These are phyloP conservation scores for Pseudomyrmex concolor DNA, from an alignment of 1,140 invertebrate genomes.

Conservation along the genomic window DNA sequence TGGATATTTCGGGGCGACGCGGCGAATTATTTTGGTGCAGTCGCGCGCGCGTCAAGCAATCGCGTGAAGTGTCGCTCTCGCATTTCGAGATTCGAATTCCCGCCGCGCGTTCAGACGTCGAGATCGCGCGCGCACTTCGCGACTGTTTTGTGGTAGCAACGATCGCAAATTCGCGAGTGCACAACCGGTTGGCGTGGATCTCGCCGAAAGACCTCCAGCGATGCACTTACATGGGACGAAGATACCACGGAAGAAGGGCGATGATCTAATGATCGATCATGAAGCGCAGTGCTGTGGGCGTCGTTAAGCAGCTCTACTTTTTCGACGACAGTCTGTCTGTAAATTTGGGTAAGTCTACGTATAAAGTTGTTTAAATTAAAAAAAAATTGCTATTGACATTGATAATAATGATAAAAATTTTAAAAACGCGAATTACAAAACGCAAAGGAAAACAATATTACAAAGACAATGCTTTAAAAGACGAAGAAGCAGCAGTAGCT, in stretches of 20 bases:
- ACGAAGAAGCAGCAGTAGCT: no score
- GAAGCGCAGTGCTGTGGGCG: not conserved
- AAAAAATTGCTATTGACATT: no score
- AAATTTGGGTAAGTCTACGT: slow-evolving; percentile 17
- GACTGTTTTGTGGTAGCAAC: slow-evolving; percentile 47
- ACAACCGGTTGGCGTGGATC: slow-evolving; percentile 54
- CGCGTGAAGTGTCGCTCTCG: not conserved
- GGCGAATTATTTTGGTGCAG: not conserved
- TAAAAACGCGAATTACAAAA: no score
- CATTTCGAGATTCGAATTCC: slow-evolving; percentile 7
- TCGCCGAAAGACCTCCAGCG: slow-evolving; percentile 29
- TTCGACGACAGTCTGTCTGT: not conserved
- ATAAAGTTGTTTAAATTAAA: no score
- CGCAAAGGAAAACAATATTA: no score
- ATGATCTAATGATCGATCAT: slow-evolving; percentile 27
- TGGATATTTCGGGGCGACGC: not conserved
- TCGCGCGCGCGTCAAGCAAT: slow-evolving; percentile 4
- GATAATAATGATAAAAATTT: no score
- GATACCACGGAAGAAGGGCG: not conserved
- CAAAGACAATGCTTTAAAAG: no score
- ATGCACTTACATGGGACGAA: slow-evolving; percentile 12
- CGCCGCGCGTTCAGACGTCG: slow-evolving; percentile 9
- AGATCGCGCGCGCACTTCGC: not conserved
- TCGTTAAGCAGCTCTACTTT: not conserved
- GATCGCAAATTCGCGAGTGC: slow-evolving; percentile 63